Evolutionary conservation across 2,797 vertebrate genomes (phyloP).

Genomic region (Spea hammondii): DNA sequence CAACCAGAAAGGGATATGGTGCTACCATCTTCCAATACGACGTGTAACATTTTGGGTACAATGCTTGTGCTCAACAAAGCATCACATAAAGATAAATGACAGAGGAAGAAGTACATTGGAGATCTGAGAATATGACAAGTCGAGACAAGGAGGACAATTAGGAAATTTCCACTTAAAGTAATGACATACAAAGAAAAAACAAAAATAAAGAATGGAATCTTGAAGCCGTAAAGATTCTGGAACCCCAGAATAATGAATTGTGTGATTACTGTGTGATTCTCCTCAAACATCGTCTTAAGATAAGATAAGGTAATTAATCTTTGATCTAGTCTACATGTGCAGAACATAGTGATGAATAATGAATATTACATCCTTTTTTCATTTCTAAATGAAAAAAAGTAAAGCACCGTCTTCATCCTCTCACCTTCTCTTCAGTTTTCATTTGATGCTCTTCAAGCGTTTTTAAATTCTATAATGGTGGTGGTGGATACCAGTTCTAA

Average conservation of each 20-base stretch:
- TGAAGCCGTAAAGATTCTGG: not conserved
- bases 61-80: constrained; percentile 12
- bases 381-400: too few species aligned
- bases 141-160: not conserved
- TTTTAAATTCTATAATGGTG: too few species aligned
- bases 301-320: too few species aligned
- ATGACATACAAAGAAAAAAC: constrained; percentile 6
- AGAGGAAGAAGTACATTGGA: constrained; percentile 8
- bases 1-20: constrained; percentile 4
- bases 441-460: too few species aligned
- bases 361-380: too few species aligned
- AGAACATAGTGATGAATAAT: too few species aligned
- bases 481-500: too few species aligned
- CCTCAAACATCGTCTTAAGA: not conserved
- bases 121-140: constrained; percentile 10
- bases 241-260: constrained; percentile 33
- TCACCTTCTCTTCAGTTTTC: too few species aligned
- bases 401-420: too few species aligned
- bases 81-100: constrained; percentile 2
- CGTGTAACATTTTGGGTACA: constrained; percentile 11
- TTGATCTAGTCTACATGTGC: too few species aligned
- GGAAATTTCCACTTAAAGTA: constrained; percentile 4
- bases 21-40: constrained; percentile 13
- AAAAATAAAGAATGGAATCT: not conserved
- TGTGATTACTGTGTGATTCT: not conserved